These are phyloP conservation scores for Clupea harengus DNA, from an alignment of 2,113 vertebrate genomes.

Conservation along the genomic window DNA sequence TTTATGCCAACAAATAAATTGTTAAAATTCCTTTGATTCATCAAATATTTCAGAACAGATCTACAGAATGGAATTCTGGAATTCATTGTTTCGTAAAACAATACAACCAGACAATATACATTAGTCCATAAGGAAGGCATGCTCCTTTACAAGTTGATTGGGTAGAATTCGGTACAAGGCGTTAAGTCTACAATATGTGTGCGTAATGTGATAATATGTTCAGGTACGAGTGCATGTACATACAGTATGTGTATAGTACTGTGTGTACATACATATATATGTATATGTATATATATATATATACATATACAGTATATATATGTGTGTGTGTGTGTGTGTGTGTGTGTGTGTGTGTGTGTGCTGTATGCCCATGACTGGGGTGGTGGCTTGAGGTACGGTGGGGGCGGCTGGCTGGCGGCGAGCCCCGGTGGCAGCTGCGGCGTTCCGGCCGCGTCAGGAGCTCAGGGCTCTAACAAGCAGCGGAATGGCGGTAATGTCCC, in stretches of 20 bases:
- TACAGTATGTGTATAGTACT: conserved; percentile 31
- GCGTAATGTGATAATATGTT: not conserved
- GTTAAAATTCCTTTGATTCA: not conserved
- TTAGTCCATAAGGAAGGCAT: not conserved
- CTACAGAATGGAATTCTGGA: not conserved
- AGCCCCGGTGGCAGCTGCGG: conserved; percentile 76
- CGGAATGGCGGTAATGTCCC: conserved; percentile 61
- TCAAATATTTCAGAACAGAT: not conserved
- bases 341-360: conserved; percentile 29
- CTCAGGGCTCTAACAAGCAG: conserved; percentile 61
- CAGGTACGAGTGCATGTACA: conserved; percentile 46
- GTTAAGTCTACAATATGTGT: conserved; percentile 14
- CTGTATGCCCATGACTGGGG: not conserved
- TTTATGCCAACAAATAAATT: not conserved
- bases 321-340: conserved; percentile 25
- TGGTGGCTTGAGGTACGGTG: not conserved
- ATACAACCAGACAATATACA: not conserved
- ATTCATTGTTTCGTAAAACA: not conserved
- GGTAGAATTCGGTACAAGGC: not conserved
- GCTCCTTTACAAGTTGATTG: not conserved
- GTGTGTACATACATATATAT: not conserved
- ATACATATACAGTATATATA: too few species aligned
- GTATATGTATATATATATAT: not conserved
- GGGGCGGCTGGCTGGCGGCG: not conserved
- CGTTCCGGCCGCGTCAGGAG: conserved; percentile 72